Evolutionary conservation across 2,888 invertebrate genomes (phyloP), one percentile per base, ranked within the genome.

Genomic region (Apotomis turbidana): DNA sequence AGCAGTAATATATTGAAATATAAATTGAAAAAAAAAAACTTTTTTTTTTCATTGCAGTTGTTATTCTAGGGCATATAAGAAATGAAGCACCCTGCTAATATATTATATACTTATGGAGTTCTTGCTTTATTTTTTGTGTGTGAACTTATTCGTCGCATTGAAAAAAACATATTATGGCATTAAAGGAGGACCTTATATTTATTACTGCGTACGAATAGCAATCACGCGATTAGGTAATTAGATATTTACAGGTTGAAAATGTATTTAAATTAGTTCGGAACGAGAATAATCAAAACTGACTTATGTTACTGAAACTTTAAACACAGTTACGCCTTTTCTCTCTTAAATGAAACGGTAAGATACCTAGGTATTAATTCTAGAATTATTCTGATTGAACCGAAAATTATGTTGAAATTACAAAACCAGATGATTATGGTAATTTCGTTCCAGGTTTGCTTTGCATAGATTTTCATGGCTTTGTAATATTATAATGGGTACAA

Each of bases 241-340:
- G 12, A 38, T 15, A 58, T 58, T n/a, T 8, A 63, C 38, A 49
- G 51, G 36, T 59, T 58, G 63, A n/a, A 68, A 63, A 63, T 63
- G 62, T 57, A 57, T 49, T 69, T 38, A 10, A 46, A 58, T 9
- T 10, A 12, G 57, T 54, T 54, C 52, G 12, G 12, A 38, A 10
- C 52, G 38, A 10, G 12, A 10, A 10, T 10, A 49, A 49, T 49
- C 49, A 49, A 49, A 1, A 49, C 3, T 9, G 6, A 49, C 8
- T 10, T 49, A 10, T 9, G 10, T 49, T 9, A 9, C 9, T 9
- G 6, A 49, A 49, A 49, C 3, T 49, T 9, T 41, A 41, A 41
- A 41, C 41, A 44, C 44, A 44, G 8, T 49, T 49, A 49, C 41
- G 41, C 41, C 41, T 41, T 49, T 49, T 9, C 49, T 3, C 10